Percentiles rank a stretch among this genome's conserved stretches.
Evolutionary conservation across 2,113 vertebrate genomes (phyloP).

Genomic region (Ia io): DNA sequence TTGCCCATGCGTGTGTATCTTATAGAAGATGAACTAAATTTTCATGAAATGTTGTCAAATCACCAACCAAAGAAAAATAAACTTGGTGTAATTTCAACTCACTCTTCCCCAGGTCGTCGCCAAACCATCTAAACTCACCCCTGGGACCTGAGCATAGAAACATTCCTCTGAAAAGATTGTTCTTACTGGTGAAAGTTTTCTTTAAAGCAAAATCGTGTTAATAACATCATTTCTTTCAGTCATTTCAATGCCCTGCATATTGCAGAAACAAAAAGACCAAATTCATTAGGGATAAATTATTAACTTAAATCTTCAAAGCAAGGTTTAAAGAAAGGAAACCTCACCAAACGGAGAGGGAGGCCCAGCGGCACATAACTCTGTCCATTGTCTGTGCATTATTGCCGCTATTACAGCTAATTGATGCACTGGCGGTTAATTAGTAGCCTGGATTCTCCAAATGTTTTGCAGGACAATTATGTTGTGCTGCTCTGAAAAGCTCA

Average conservation of each 20-base stretch:
- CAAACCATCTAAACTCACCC: not conserved
- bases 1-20: not conserved
- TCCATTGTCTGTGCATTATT: slow-evolving; percentile 54
- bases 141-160: not conserved
- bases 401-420: slow-evolving; percentile 69
- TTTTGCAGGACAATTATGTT: slow-evolving; percentile 63
- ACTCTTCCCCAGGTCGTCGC: not conserved
- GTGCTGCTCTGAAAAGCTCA: slow-evolving; percentile 21
- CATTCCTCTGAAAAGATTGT: not conserved
- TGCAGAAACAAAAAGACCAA: slow-evolving; percentile 51
- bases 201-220: slow-evolving; percentile 46
- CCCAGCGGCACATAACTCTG: not conserved
- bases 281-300: slow-evolving; percentile 72
- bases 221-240: slow-evolving; percentile 14
- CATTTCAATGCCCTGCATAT: not conserved
- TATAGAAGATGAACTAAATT: not conserved
- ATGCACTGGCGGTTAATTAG: slow-evolving; percentile 65
- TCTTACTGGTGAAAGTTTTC: not conserved
- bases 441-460: slow-evolving; percentile 60
- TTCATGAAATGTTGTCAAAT: not conserved
- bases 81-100: not conserved
- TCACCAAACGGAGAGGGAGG: not conserved
- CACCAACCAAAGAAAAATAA: too few species aligned
- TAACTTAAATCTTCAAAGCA: slow-evolving; percentile 73
- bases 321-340: slow-evolving; percentile 27